Evolutionary conservation across 1,140 invertebrate genomes (phyloP).

Genomic region (Zaprionus ornatus): DNA sequence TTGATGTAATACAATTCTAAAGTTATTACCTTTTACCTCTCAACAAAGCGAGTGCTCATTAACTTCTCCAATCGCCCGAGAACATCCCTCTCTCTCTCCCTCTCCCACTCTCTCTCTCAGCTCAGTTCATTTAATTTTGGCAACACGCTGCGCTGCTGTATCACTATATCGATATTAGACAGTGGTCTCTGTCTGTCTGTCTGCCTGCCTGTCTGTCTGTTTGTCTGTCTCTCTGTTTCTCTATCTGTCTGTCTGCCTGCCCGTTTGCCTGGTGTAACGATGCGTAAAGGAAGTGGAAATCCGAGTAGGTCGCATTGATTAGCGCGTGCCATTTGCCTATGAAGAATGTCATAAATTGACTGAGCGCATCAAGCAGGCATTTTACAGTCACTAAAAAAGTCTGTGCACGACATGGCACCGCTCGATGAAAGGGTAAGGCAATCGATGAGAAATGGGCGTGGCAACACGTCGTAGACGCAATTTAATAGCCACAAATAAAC

Average conservation of each 20-base stretch:
- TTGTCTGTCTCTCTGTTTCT: not conserved
- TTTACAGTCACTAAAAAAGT: conserved; percentile 67
- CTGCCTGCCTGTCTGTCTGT: not conserved
- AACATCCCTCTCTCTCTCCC: conserved; percentile 59
- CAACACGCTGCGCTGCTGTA: conserved; percentile 42
- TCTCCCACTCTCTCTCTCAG: conserved; percentile 67
- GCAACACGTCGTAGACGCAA: conserved; percentile 63
- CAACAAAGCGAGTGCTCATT: conserved; percentile 56
- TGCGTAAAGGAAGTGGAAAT: conserved; percentile 63
- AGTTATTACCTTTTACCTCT: conserved; percentile 60
- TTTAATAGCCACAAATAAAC: conserved; percentile 65
- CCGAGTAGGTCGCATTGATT: conserved; percentile 64
- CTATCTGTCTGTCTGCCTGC: not conserved
- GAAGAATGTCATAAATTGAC: conserved; percentile 73
- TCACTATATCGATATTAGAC: conserved; percentile 65
- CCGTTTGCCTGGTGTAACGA: conserved; percentile 42
- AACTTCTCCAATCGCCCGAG: conserved; percentile 17
- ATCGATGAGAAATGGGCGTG: conserved; percentile 51
- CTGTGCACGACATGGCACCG: not conserved
- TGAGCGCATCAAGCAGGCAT: conserved; percentile 45
- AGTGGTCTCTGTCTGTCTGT: conserved; percentile 6
- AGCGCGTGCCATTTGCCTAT: conserved; percentile 77
- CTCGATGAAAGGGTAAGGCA: conserved; percentile 38
- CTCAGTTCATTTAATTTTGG: conserved; percentile 63
- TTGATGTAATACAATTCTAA: conserved; percentile 28